Percentiles rank a stretch among this genome's conserved stretches.
Conservation (phyloP, 2,888 invertebrate genomes). For the Andrena haemorrhoa region DNA sequence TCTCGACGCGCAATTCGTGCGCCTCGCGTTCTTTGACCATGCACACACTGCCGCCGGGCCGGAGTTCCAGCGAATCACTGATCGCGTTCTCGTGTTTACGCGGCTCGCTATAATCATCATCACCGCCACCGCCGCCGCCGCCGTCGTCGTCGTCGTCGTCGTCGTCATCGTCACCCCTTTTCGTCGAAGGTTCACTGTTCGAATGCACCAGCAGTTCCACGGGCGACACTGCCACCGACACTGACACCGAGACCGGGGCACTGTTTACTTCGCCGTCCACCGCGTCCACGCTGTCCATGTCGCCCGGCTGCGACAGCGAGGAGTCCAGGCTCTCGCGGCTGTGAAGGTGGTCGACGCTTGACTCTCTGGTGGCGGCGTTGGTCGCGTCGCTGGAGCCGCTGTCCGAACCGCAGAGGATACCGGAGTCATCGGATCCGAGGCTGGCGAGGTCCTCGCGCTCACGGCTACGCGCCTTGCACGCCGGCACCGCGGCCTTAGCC, state of each 20-base stretch:
- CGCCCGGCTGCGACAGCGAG: conserved; percentile 86
- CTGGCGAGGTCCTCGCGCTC: conserved; percentile 88
- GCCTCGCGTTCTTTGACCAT: conserved; percentile 61
- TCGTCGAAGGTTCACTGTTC: conserved; percentile 57
- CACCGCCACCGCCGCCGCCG: conserved; percentile 13
- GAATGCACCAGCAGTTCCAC: conserved; percentile 76
- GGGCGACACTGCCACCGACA: conserved; percentile 73
- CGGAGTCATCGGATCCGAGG: conserved; percentile 92
- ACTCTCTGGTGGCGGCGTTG: conserved; percentile 85
- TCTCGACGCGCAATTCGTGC: conserved; percentile 58
- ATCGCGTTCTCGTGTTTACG: conserved; percentile 55
- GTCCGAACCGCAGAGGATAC: conserved; percentile 89
- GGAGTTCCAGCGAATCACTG: conserved; percentile 74
- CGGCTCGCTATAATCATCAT: conserved; percentile 62
- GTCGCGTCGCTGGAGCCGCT: conserved; percentile 85
- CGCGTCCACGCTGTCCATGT: conserved; percentile 81
- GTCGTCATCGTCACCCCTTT: conserved; percentile 51
- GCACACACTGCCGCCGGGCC: conserved; percentile 44
- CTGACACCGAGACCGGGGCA: conserved; percentile 52
- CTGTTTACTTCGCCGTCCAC: conserved; percentile 81
- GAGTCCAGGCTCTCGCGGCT: conserved; percentile 92
- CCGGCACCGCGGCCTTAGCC: conserved; percentile 79
- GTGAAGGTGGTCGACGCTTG: conserved; percentile 86
- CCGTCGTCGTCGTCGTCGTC: conserved; percentile 61
- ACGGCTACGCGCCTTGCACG: conserved; percentile 84